These are phyloP conservation scores for Tachyglossus aculeatus DNA, from an alignment of 2,797 vertebrate genomes.

Conservation along the genomic window DNA sequence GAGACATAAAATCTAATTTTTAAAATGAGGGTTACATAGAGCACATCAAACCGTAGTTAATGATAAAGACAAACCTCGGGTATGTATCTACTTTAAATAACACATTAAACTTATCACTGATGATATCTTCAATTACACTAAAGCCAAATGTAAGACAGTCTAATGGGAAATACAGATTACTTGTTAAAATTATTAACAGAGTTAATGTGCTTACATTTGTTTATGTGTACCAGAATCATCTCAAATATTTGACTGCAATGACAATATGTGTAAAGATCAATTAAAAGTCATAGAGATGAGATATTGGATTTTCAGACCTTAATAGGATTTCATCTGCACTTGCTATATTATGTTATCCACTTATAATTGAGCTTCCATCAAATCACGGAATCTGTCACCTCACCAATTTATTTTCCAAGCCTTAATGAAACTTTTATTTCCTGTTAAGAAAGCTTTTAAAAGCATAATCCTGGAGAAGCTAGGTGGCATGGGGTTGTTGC, in stretches of 20 bases:
- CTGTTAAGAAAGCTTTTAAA: conserved; percentile 69
- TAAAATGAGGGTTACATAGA: conserved; percentile 55
- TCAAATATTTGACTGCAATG: conserved; percentile 78
- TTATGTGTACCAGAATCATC: conserved; percentile 77
- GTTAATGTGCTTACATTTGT: conserved; percentile 83
- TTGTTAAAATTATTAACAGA: conserved; percentile 82
- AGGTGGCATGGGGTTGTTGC: conserved; percentile 17
- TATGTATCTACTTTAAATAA: conserved; percentile 72
- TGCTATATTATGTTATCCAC: conserved; percentile 79
- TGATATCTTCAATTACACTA: conserved; percentile 79
- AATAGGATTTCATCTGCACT: conserved; percentile 82
- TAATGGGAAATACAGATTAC: conserved; percentile 82
- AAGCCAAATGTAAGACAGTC: conserved; percentile 72
- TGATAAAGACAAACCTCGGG: conserved; percentile 74
- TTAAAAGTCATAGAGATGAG: conserved; percentile 83
- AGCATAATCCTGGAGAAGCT: conserved; percentile 36
- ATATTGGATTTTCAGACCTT: conserved; percentile 81
- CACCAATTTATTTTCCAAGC: conserved; percentile 76
- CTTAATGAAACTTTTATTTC: conserved; percentile 74
- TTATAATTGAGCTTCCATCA: conserved; percentile 82
- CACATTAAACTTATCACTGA: conserved; percentile 71
- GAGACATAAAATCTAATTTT: conserved; percentile 62
- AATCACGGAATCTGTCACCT: conserved; percentile 75
- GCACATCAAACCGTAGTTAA: conserved; percentile 67
- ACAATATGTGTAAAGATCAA: conserved; percentile 84